Conservation (phyloP, 2,888 invertebrate species). For the Linnaemya vulpina region DNA sequence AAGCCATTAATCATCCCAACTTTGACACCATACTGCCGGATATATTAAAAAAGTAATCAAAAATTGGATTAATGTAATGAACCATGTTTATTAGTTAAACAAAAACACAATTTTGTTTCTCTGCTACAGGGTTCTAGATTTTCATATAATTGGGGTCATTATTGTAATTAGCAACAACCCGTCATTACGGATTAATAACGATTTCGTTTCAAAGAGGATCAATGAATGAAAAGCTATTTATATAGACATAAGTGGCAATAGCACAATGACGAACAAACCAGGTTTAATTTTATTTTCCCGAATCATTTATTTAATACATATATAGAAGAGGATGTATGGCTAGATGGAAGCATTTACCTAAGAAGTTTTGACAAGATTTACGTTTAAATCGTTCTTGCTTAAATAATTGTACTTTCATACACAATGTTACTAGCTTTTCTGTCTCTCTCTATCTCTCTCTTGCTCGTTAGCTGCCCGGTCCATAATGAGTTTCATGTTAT, state of each 20-base stretch:
- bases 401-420: too few relatives aligned
- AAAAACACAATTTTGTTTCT: too few relatives aligned
- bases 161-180: not conserved
- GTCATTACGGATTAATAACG: not conserved
- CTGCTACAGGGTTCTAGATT: too few relatives aligned
- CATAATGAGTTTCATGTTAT: not conserved
- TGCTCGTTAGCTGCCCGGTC: not conserved
- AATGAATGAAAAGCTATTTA: not conserved
- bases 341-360: not conserved
- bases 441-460: not conserved
- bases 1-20: too few relatives aligned
- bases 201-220: not conserved
- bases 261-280: constrained; percentile 32
- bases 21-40: too few relatives aligned
- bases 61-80: too few relatives aligned
- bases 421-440: not conserved
- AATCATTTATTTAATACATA: not conserved
- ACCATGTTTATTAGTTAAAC: too few relatives aligned
- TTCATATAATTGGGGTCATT: too few relatives aligned
- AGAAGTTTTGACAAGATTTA: not conserved
- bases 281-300: not conserved
- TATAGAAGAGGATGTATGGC: not conserved
- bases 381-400: constrained; percentile 3
- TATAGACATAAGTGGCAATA: constrained; percentile 3
- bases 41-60: too few relatives aligned